Percentiles rank a stretch among this genome's conserved stretches.
Conservation (phyloP, 2,113 vertebrate species). For the Sula dactylatra region DNA sequence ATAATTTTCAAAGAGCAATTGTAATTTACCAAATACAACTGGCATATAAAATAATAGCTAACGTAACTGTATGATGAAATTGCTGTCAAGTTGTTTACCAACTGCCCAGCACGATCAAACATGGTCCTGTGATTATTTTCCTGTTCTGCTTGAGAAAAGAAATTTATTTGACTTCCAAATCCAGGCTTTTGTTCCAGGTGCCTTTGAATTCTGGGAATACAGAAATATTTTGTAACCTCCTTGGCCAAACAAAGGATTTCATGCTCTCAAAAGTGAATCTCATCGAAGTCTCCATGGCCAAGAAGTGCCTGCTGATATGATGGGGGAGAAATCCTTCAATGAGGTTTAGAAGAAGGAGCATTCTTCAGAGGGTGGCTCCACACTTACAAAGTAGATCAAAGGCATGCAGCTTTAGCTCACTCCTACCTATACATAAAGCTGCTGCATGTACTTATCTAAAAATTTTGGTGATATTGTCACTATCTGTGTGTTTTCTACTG, state of each 20-base stretch:
- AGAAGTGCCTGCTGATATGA: neutral
- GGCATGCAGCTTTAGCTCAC: neutral
- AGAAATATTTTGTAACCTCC: neutral
- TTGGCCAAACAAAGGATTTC: neutral
- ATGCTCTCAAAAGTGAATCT: neutral
- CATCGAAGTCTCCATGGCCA: neutral
- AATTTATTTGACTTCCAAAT: constrained; percentile 6
- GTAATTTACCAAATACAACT: constrained; percentile 34
- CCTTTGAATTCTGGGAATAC: neutral
- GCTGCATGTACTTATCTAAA: neutral
- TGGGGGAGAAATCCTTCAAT: neutral
- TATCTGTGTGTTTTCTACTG: neutral
- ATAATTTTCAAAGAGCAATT: constrained; percentile 32
- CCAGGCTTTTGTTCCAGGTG: neutral
- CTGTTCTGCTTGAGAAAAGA: neutral
- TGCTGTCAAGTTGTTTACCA: constrained; percentile 58
- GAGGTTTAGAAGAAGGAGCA: neutral
- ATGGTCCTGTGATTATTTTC: constrained; percentile 9
- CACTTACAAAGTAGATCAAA: neutral
- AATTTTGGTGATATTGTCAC: neutral
- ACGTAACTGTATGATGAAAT: constrained; percentile 13
- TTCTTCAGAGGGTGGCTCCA: neutral
- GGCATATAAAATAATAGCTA: constrained; percentile 29
- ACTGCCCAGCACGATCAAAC: constrained; percentile 26
- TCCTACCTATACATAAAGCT: neutral